Base-by-base conservation (phyloP, 2,888 invertebrate species). In the Perizoma affinitatum region DNA sequence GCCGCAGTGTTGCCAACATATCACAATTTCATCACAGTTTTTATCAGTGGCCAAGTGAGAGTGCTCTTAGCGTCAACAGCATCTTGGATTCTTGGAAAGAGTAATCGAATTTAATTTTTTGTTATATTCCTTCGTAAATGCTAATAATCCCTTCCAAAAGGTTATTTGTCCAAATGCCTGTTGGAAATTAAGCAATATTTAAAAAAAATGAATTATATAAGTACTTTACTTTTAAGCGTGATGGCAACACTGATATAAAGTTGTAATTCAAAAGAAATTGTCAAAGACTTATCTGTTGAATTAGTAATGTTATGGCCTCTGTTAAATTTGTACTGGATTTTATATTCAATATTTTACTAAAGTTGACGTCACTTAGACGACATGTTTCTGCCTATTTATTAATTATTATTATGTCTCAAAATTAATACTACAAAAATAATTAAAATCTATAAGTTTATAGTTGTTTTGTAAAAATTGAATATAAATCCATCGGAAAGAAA, bases 241-340 rank as follows among this genome's bases (percentile, higher is more conserved):
- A 64, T 79, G 75, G 75, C 78, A 79, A 73, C 74, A 72, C 59
- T 69, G 63, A 53, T 60, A 66, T 61, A 58, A 45, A 22, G 58
- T 70, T 54, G 10, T 61, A 54, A 59, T 62, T 65, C 52, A 63
- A 57, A 59, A 47, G 56, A 61, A 58, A 47, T 49, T 51, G 50
- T 65, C 38, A 58, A 56, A 58, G 64, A 61, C 63, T 63, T 61
- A 57, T 65, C 55, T 10, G 42, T 70, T 65, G 56, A 60, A 66
- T 59, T 62, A 51, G 9, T 52, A 50, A 43, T 54, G 40, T 11
- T 49, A 50, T 43, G 73, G 75, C 72, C 72, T 66, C 72, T 78
- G 76, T 79, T 78, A 74, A 71, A 68, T 67, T 72, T 74, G 68
- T 65, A 65, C 68, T 74, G 75, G 73, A 61, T 71, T 76, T 76